Conservation (phyloP, 2,888 invertebrate species). For the Sinhomidia bicolor region DNA sequence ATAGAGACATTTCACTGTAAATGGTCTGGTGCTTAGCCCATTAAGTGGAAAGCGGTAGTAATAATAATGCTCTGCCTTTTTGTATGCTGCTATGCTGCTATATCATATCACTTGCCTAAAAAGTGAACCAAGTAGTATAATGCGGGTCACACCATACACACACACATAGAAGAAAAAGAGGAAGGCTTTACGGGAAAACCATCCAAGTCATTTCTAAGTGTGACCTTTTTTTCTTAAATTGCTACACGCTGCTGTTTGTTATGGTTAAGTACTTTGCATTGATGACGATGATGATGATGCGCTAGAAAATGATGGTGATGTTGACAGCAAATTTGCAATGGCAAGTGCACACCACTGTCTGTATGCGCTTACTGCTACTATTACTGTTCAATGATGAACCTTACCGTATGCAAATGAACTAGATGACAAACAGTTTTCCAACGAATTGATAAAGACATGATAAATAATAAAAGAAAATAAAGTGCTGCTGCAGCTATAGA, state of each 20-base stretch:
- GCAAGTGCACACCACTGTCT: background rate
- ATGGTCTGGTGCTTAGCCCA: conserved; percentile 21
- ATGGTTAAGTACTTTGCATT: background rate
- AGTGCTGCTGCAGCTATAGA: background rate
- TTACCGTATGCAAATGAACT: background rate
- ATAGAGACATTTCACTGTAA: conserved; percentile 13
- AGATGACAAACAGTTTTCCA: background rate
- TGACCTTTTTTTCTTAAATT: conserved; percentile 29
- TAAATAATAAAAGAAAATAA: background rate
- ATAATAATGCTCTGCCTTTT: no score
- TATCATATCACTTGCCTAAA: background rate
- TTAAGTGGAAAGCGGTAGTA: conserved; percentile 28
- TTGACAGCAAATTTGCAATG: background rate
- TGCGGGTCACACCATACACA: background rate
- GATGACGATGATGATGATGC: background rate
- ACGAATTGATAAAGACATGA: background rate
- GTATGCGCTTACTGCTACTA: no score
- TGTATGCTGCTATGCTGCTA: no score
- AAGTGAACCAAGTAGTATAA: no score
- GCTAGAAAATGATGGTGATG: background rate
- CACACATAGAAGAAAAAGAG: background rate
- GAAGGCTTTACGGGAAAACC: background rate
- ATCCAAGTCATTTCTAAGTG: conserved; percentile 7
- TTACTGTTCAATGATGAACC: background rate
- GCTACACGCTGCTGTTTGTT: conserved; percentile 5